phyloP scores from a whole-genome alignment of 2,888 invertebrate genomes.

The Drosophila tripunctata region DNA sequence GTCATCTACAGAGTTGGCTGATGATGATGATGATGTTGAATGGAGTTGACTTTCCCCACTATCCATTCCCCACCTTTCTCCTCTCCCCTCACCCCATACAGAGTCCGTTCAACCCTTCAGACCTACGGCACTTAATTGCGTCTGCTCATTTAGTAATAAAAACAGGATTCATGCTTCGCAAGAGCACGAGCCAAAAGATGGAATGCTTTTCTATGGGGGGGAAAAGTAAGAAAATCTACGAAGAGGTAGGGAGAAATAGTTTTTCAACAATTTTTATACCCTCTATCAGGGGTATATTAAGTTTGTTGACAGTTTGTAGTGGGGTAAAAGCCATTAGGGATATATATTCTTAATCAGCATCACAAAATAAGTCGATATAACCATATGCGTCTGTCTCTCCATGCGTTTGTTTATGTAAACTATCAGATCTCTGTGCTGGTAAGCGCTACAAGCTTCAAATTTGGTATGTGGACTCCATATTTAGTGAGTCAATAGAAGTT shows the following conservation, averaged over 20 bases:
- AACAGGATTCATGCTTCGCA: constrained; percentile 51
- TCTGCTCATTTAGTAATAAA: constrained; percentile 70
- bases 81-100: background rate
- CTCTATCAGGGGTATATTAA: no score
- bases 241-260: constrained; percentile 12
- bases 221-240: background rate
- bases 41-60: background rate
- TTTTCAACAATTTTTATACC: constrained; percentile 17
- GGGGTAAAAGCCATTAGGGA: no score
- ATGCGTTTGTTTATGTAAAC: no score
- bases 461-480: no score
- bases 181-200: constrained; percentile 13
- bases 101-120: constrained; percentile 32
- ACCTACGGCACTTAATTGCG: constrained; percentile 63
- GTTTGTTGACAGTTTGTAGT: no score
- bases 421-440: no score
- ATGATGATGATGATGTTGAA: background rate
- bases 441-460: no score
- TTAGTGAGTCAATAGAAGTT: no score
- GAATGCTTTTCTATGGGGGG: constrained; percentile 13
- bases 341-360: no score
- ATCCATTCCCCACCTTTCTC: background rate
- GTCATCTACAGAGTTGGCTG: constrained; percentile 44
- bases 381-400: no score
- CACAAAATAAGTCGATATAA: no score